These are phyloP conservation scores for Himalopsyche anomala DNA, from an alignment of 2,888 invertebrate genomes.

Conservation along the genomic window DNA sequence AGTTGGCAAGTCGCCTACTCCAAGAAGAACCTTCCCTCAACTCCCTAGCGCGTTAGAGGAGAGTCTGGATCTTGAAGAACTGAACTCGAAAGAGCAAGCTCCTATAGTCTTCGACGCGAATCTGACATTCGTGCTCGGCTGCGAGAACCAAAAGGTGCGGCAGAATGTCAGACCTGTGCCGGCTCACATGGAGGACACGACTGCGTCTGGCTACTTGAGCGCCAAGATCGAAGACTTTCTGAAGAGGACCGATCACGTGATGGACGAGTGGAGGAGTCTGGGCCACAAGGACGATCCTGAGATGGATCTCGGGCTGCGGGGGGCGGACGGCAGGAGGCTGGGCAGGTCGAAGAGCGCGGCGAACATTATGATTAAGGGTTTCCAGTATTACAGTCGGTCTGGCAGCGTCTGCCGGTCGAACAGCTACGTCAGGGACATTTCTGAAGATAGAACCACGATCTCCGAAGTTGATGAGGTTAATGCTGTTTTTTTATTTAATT, in stretches of 20 bases:
- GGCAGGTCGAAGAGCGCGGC: slow-evolving; percentile 85
- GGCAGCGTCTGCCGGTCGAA: slow-evolving; percentile 75
- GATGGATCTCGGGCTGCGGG: slow-evolving; percentile 69
- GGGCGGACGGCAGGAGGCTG: slow-evolving; percentile 72
- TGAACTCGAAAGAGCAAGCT: slow-evolving; percentile 82
- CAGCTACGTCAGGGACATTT: slow-evolving; percentile 74
- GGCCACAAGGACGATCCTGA: slow-evolving; percentile 79
- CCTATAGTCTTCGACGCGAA: slow-evolving; percentile 90
- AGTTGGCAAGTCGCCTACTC: slow-evolving; percentile 75
- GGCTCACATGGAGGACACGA: slow-evolving; percentile 85
- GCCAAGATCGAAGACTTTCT: slow-evolving; percentile 88
- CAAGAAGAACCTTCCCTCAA: slow-evolving; percentile 84
- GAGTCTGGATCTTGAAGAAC: slow-evolving; percentile 77
- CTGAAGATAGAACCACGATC: slow-evolving; percentile 80
- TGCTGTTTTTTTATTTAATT: background rate
- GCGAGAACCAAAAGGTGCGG: slow-evolving; percentile 82
- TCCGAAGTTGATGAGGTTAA: slow-evolving; percentile 83
- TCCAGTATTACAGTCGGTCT: slow-evolving; percentile 80
- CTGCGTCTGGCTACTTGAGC: slow-evolving; percentile 86
- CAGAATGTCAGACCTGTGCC: slow-evolving; percentile 84
- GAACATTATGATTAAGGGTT: slow-evolving; percentile 90
- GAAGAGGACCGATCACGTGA: slow-evolving; percentile 89
- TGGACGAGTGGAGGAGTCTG: slow-evolving; percentile 89
- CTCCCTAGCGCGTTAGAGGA: slow-evolving; percentile 72
- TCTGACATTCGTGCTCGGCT: slow-evolving; percentile 86